Conservation (phyloP, 2,888 invertebrate genomes). For the Pammene fasciana region DNA sequence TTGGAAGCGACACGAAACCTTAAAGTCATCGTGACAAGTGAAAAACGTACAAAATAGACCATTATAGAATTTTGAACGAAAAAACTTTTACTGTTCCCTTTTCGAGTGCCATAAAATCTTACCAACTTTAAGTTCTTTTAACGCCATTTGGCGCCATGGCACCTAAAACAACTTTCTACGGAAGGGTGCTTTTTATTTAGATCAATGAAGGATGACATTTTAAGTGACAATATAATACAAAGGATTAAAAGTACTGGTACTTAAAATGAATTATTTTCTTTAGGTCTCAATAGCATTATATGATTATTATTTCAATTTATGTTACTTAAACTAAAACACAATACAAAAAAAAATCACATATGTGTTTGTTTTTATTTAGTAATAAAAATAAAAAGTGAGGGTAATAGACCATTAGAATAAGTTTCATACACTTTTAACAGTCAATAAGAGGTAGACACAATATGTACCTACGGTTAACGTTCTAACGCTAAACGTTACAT, state of each 20-base stretch:
- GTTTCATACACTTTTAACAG: no score
- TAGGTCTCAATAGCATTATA: no score
- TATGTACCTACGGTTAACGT: neutral
- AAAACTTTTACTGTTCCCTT: slow-evolving; percentile 65
- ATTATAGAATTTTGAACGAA: slow-evolving; percentile 63
- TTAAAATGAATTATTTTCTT: neutral
- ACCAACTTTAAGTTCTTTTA: slow-evolving; percentile 55
- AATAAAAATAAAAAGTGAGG: no score
- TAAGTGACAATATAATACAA: slow-evolving; percentile 7
- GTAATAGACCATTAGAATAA: no score
- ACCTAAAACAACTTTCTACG: slow-evolving; percentile 61
- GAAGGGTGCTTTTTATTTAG: slow-evolving; percentile 14
- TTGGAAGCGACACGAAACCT: slow-evolving; percentile 48
- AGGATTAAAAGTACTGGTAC: neutral
- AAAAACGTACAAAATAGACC: slow-evolving; percentile 68
- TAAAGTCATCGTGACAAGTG: slow-evolving; percentile 74
- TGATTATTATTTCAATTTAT: no score
- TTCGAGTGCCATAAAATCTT: slow-evolving; percentile 54
- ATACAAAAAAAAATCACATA: no score
- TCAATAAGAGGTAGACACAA: no score
- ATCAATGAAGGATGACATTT: slow-evolving; percentile 8
- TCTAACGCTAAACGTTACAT: neutral
- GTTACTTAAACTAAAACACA: no score
- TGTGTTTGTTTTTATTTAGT: no score
- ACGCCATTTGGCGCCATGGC: slow-evolving; percentile 75